Evolutionary conservation across 2,797 vertebrate species (phyloP).

Genomic region (Paguma larvata): DNA sequence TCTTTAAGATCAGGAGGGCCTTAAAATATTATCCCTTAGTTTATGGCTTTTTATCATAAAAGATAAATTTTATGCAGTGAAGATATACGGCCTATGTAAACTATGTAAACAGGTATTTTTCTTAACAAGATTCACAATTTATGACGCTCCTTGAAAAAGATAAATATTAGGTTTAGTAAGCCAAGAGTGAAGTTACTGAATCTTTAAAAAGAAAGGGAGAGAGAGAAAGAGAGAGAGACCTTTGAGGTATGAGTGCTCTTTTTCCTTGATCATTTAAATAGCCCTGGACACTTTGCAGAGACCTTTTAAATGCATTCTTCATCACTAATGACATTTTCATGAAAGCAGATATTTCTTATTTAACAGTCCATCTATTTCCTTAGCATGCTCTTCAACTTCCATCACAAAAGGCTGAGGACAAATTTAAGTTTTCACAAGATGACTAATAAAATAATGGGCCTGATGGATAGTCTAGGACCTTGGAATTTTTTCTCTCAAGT

Average conservation of each 20-base stretch:
- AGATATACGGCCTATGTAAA: background rate
- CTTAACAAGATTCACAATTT: constrained; percentile 35
- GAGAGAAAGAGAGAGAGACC: background rate
- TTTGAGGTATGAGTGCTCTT: constrained; percentile 40
- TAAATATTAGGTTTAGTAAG: constrained; percentile 64
- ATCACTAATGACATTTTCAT: constrained; percentile 74
- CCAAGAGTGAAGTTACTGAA: constrained; percentile 63
- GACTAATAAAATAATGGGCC: constrained; percentile 62
- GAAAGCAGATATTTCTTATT: constrained; percentile 74
- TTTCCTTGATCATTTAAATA: constrained; percentile 76
- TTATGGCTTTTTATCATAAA: background rate
- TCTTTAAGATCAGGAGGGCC: constrained; percentile 23
- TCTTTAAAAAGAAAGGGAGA: background rate
- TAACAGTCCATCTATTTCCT: constrained; percentile 64
- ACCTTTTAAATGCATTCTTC: constrained; percentile 69
- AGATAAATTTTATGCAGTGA: background rate
- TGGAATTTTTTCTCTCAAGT: constrained; percentile 53
- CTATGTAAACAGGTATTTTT: constrained; percentile 36
- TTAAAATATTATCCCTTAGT: constrained; percentile 28
- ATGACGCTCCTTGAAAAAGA: constrained; percentile 54
- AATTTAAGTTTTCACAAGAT: constrained; percentile 68
- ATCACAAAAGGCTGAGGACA: constrained; percentile 59
- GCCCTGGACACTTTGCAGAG: background rate
- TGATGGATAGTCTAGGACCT: constrained; percentile 48
- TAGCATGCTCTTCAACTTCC: background rate